phyloP scores from a whole-genome alignment of 2,888 invertebrate species.

The Adela reaumurella region DNA sequence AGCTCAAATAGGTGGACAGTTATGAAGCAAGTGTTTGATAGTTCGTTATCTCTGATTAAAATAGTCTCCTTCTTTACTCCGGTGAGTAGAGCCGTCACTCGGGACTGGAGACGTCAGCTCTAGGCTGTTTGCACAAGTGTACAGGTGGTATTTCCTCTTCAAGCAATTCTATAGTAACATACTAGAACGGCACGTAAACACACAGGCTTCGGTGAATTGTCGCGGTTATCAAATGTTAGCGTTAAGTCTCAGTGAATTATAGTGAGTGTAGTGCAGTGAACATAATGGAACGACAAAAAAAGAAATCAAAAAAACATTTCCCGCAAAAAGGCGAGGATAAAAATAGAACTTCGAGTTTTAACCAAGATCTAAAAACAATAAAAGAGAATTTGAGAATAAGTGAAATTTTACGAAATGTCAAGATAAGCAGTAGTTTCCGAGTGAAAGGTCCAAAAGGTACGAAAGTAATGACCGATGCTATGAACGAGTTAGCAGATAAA shows the following conservation, averaged over 20 bases:
- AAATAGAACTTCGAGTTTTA: slow-evolving; percentile 25
- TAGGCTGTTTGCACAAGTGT: slow-evolving; percentile 4
- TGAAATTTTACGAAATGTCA: slow-evolving; percentile 40
- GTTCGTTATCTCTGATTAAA: background rate
- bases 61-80: background rate
- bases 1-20: background rate
- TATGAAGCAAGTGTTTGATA: background rate
- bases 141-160: too few relatives aligned
- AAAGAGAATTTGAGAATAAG: slow-evolving; percentile 44
- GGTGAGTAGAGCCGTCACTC: background rate
- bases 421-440: slow-evolving; percentile 44
- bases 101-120: background rate
- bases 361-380: slow-evolving; percentile 32
- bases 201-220: too few relatives aligned
- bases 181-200: too few relatives aligned
- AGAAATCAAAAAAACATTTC: slow-evolving; percentile 33
- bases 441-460: slow-evolving; percentile 35
- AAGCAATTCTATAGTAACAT: too few relatives aligned
- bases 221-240: too few relatives aligned
- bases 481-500: slow-evolving; percentile 27
- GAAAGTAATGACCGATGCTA: slow-evolving; percentile 36
- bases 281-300: slow-evolving; percentile 32
- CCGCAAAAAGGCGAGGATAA: slow-evolving; percentile 24
- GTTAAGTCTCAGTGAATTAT: too few relatives aligned
- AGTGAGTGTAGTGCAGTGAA: too few relatives aligned